Evolutionary conservation across 2,888 invertebrate species (phyloP).

Genomic region (Chrysotoxum bicinctum): DNA sequence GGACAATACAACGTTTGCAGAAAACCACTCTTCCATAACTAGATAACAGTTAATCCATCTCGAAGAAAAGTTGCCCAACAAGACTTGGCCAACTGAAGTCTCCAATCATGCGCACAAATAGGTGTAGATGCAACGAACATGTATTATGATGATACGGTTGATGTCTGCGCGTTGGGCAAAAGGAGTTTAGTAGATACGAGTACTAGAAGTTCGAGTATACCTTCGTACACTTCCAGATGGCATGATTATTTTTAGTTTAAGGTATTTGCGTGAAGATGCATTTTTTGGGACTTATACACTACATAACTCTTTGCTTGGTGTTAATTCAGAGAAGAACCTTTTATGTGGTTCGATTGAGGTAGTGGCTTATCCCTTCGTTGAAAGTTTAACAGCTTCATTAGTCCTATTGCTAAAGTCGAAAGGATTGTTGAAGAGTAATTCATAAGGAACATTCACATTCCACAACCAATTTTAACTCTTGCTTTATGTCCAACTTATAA

Average conservation of each 20-base stretch:
- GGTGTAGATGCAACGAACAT: neutral
- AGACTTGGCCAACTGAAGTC: constrained; percentile 18
- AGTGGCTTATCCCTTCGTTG: no score
- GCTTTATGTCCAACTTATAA: neutral
- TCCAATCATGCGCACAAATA: constrained; percentile 47
- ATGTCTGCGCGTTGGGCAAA: neutral
- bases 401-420: no score
- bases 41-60: constrained; percentile 36
- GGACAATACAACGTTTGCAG: neutral
- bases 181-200: neutral
- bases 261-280: neutral
- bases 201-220: neutral
- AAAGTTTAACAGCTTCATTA: no score
- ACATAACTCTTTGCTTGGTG: neutral
- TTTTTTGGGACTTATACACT: no score
- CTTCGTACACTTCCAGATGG: neutral
- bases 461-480: no score
- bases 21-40: constrained; percentile 43
- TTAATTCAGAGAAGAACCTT: neutral
- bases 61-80: constrained; percentile 36
- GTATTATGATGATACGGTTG: constrained; percentile 23
- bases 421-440: no score
- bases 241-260: neutral
- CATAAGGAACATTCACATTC: no score
- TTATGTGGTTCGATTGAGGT: neutral